Conservation (phyloP, 2,113 vertebrate genomes). For the Caranx melampygus region DNA sequence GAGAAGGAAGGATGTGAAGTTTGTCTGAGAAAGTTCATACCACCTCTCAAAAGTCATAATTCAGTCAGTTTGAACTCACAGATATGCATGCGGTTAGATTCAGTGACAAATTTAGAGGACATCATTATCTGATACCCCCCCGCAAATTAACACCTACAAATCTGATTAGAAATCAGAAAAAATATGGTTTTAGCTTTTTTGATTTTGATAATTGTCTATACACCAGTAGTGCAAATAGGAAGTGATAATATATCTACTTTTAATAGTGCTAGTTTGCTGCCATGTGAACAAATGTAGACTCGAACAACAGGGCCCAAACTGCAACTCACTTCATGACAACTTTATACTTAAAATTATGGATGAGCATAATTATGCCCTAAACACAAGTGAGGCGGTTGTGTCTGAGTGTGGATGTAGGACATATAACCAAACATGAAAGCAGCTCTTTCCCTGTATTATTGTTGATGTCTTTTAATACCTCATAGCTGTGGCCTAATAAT, state of each 20-base stretch:
- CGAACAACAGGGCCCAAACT: not conserved
- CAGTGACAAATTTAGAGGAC: not conserved
- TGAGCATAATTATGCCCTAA: no score
- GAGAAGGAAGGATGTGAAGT: not conserved
- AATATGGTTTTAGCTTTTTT: not conserved
- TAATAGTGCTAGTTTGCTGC: no score
- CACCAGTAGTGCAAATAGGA: no score
- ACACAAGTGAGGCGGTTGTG: no score
- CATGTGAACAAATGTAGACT: no score
- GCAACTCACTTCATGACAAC: not conserved
- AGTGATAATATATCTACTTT: no score
- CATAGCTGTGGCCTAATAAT: not conserved
- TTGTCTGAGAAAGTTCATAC: not conserved
- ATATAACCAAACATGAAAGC: not conserved
- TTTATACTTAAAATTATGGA: not conserved
- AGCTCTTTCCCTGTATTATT: not conserved
- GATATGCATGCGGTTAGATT: not conserved
- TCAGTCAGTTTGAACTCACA: not conserved
- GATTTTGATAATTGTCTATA: not conserved
- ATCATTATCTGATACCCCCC: not conserved
- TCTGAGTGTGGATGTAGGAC: no score
- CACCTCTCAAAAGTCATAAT: not conserved
- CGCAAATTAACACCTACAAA: not conserved
- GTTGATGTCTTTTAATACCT: constrained; percentile 19
- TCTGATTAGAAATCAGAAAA: not conserved